Base-by-base conservation (phyloP, 2,888 invertebrate species). In the Catocala sponsa region DNA sequence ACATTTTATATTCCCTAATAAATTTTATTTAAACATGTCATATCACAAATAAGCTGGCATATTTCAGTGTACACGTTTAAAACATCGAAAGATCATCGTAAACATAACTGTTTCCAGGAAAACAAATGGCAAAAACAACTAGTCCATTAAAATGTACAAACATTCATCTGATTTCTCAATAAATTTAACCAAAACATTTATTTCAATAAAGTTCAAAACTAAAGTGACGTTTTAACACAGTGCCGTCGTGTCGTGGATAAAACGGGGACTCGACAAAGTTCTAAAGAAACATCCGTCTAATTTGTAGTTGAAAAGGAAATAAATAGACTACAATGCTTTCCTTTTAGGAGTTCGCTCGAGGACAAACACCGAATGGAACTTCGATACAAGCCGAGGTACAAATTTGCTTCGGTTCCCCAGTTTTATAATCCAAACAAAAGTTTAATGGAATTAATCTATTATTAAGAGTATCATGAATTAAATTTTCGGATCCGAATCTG, bases 281-380 rank as follows among this genome's bases (percentile, higher is more conserved):
- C 61, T 68, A 46, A 76, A 81, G 77, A 78, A 83, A 86, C 86
- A 84, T 85, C 78, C 81, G 73, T 85, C 84, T 84, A 86, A 87
- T 88, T 88, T 87, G 85, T 79, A 72, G 70, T 72, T 81, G 68
- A 83, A 81, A 83, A 82, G 80, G 81, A 87, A 87, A 87, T 86
- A 87, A 86, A 88, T 83, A 81, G 84, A 82, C 75, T 82, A 89
- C 90, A 90, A 84, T 85, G 86, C 79, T 89, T 88, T 83, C 83
- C 89, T 88, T 82, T 89, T 84, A 90, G 77, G 74, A 78, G 65
- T 76, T 73, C 9, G 12, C 13, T 13, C 35, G 32, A 46, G 57
- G 15, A 55, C 43, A 33, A 50, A 52, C 64, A 11, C 38, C 59
- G 61, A 57, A 41, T 33, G 15, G 33, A 57, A 65, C 57, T 64